Evolutionary conservation across 2,888 invertebrate genomes (phyloP), one percentile per base, ranked within the genome.

Genomic region (Chrysolina haemoptera): DNA sequence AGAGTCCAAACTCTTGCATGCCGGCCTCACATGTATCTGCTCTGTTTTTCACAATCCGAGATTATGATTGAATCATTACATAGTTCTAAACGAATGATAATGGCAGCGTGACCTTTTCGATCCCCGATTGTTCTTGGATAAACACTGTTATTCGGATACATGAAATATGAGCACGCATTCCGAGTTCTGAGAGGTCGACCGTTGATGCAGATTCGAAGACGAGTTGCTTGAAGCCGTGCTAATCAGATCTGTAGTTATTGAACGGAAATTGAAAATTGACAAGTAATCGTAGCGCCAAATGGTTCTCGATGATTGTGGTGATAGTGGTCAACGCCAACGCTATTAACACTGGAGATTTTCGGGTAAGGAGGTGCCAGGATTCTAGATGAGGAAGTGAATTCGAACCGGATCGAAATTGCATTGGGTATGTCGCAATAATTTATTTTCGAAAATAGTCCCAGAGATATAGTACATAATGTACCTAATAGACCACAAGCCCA

Each of bases 231-330:
- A 16, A 71, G 71, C 71, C 73, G 69, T 64, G 70, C 78, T 82
- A 83, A 86, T 82, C 83, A 81, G 82, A 84, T 85, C 85, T 82
- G 83, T 84, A 78, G 84, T 85, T 84, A 85, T 85, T 82, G 80
- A 80, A 74, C 85, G 86, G 86, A 86, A 85, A 86, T 86, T 85
- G 80, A 78, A 78, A 83, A 82, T 78, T 75, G 79, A 80, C 80
- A 79, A 81, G 79, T 75, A 55, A 68, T 70, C 67, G 41, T 63
- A 73, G 67, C 62, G 43, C 64, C 67, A 73, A 68, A 68, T 78
- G 79, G 70, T 75, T 68, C 43, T 48, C 40, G 62, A 71, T 63
- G 68, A 68, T 76, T 68, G 70, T 70, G 76, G 76, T 73, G 65
- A 63, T 67, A 62, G 76, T 70, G 77, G 75, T 77, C 65, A 46